These are phyloP conservation scores for Tetramorium alpestre DNA, from an alignment of 1,140 invertebrate species.

Conservation along the genomic window DNA sequence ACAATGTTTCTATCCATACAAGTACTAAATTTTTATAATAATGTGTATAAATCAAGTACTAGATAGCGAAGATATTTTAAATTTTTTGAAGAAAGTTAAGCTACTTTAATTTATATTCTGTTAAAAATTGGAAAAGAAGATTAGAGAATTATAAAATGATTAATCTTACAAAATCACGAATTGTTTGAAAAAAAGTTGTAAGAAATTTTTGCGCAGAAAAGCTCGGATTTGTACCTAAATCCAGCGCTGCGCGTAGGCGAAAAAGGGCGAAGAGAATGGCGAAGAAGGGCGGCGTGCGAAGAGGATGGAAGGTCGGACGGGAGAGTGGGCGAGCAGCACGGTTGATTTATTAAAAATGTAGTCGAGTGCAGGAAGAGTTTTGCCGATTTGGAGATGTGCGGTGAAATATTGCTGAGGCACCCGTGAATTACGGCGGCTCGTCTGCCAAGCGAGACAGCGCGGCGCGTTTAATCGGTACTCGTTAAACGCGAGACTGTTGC, in stretches of 20 bases:
- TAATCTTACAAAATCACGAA: not conserved
- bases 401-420: constrained; percentile 7
- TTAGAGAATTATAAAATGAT: not conserved
- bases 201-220: not conserved
- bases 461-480: constrained; percentile 30
- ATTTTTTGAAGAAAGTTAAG: not conserved
- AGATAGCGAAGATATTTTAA: not conserved
- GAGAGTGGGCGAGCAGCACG: constrained; percentile 33
- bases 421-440: constrained; percentile 43
- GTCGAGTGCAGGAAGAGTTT: constrained; percentile 25
- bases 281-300: not conserved
- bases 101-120: not conserved
- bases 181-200: not conserved
- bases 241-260: constrained; percentile 22
- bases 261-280: constrained; percentile 2
- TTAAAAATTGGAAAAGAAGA: not conserved
- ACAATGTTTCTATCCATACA: not conserved
- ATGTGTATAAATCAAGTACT: not conserved
- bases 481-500: constrained; percentile 35
- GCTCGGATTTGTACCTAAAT: not conserved
- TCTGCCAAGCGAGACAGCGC: constrained; percentile 18
- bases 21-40: not conserved
- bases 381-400: constrained; percentile 35
- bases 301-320: constrained; percentile 27
- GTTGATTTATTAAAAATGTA: constrained; percentile 66